Evolutionary conservation across 2,888 invertebrate genomes (phyloP).

Genomic region (Beris chalybata): DNA sequence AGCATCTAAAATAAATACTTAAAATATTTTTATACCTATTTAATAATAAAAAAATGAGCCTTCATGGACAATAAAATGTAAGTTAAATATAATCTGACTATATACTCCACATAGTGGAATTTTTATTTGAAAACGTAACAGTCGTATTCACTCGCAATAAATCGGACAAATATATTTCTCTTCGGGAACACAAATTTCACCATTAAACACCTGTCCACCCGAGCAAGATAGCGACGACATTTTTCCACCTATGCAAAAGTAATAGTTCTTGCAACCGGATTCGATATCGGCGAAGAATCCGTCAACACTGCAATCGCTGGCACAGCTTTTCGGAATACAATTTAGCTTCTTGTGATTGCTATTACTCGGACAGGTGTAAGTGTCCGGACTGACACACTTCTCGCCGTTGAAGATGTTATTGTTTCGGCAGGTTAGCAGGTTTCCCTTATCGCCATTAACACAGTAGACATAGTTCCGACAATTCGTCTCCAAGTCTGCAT

Average conservation of each 20-base stretch:
- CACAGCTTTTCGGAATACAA: constrained; percentile 47
- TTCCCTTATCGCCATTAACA: constrained; percentile 60
- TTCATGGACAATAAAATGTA: constrained; percentile 11
- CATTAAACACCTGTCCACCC: constrained; percentile 60
- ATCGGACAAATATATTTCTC: constrained; percentile 46
- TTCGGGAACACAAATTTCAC: constrained; percentile 61
- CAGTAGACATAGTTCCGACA: constrained; percentile 65
- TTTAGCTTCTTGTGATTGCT: constrained; percentile 49
- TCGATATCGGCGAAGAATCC: constrained; percentile 62
- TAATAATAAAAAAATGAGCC: neutral
- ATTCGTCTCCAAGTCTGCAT: constrained; percentile 60
- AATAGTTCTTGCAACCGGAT: constrained; percentile 59
- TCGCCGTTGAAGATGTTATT: constrained; percentile 64
- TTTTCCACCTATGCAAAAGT: constrained; percentile 62
- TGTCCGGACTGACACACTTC: constrained; percentile 58
- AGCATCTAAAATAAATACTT: too few relatives aligned
- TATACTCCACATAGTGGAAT: constrained; percentile 26
- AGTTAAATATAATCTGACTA: constrained; percentile 17
- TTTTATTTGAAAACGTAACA: neutral
- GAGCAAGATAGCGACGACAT: constrained; percentile 60
- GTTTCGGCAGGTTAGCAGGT: constrained; percentile 61
- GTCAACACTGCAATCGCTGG: constrained; percentile 47
- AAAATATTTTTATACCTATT: too few relatives aligned
- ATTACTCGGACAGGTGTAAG: constrained; percentile 56
- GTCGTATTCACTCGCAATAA: constrained; percentile 40